Evolutionary conservation across 1,140 invertebrate genomes (phyloP).

Genomic region (Drosophila nannoptera): DNA sequence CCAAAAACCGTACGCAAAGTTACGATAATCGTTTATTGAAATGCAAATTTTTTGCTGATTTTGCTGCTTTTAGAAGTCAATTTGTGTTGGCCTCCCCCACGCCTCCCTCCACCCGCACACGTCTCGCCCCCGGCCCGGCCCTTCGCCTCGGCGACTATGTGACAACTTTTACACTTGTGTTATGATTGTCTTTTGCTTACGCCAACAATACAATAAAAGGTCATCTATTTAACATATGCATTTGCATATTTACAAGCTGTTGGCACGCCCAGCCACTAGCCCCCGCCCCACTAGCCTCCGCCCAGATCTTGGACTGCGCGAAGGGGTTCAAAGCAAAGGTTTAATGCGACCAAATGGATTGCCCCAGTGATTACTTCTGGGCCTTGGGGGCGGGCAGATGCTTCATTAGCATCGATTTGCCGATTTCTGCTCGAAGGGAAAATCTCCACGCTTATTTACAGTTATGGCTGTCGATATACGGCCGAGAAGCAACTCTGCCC

Average conservation of each 20-base stretch:
- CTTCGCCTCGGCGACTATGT: constrained; percentile 18
- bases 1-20: constrained; percentile 75
- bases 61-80: constrained; percentile 76
- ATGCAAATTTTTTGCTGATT: constrained; percentile 78
- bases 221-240: constrained; percentile 58
- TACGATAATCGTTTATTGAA: constrained; percentile 78
- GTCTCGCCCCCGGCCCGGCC: neutral
- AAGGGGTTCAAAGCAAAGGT: constrained; percentile 16
- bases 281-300: neutral
- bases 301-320: constrained; percentile 1
- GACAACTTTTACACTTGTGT: constrained; percentile 49
- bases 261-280: neutral
- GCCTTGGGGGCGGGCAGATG: constrained; percentile 11
- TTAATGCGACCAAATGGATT: constrained; percentile 7
- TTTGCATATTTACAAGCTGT: constrained; percentile 64
- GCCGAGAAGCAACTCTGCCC: neutral
- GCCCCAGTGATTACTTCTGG: constrained; percentile 32
- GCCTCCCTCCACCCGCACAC: no score
- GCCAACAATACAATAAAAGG: constrained; percentile 52
- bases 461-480: neutral
- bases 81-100: constrained; percentile 54
- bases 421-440: neutral
- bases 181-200: constrained; percentile 50
- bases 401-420: constrained; percentile 18
- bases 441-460: neutral